Evolutionary conservation across 2,113 vertebrate species (phyloP).

Genomic region (Chionomys nivalis): DNA sequence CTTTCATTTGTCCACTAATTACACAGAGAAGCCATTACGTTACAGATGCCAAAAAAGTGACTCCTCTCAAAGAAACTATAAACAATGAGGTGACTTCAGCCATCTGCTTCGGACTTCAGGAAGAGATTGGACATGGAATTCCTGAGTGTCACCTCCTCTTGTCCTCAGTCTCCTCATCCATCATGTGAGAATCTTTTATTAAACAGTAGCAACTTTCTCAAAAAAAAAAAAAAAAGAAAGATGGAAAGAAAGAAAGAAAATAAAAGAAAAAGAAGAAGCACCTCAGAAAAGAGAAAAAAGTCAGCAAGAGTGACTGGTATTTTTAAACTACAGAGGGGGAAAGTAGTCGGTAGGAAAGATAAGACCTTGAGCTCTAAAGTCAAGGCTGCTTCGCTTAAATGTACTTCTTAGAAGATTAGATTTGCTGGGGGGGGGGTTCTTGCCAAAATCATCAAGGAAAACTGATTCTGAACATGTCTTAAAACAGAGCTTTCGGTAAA

Average conservation of each 20-base stretch:
- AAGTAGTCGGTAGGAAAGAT: constrained; percentile 18
- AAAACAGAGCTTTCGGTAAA: constrained; percentile 75
- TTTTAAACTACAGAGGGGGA: constrained; percentile 33
- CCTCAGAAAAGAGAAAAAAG: not conserved
- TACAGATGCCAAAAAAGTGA: constrained; percentile 12
- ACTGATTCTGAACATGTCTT: constrained; percentile 61
- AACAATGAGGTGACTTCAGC: not conserved
- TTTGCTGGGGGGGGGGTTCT: constrained; percentile 19
- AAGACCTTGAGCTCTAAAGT: constrained; percentile 61
- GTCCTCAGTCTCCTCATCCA: not conserved
- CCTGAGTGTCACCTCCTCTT: constrained; percentile 6
- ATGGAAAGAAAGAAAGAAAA: not conserved
- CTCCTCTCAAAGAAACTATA: constrained; percentile 34
- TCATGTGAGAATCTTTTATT: not conserved
- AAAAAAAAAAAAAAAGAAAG: constrained; percentile 13
- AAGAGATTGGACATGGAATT: not conserved
- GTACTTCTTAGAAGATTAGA: constrained; percentile 50
- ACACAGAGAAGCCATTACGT: constrained; percentile 54
- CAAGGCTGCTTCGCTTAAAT: constrained; percentile 48
- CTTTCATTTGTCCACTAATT: constrained; percentile 59
- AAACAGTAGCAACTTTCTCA: constrained; percentile 11
- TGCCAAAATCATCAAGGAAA: constrained; percentile 68
- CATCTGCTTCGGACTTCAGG: not conserved
- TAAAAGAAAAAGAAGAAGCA: not conserved
- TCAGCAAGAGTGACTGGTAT: constrained; percentile 11